Percentiles rank a stretch among this genome's conserved stretches.
Conservation (phyloP, 2,888 invertebrate genomes). For the Nomada hirtipes region DNA sequence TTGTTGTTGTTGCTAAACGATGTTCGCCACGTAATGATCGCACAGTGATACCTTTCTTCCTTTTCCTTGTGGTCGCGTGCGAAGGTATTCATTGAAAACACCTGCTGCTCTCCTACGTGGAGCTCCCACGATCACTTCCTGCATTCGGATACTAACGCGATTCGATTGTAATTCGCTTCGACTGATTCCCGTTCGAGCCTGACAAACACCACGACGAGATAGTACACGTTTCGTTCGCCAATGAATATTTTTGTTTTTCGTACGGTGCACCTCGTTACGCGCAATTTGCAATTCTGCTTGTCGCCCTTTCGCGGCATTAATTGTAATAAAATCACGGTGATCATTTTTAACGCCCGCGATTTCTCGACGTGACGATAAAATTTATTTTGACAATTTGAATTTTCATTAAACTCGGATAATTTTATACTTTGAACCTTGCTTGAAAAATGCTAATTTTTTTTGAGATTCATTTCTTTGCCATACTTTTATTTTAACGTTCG, state of each 20-base stretch:
- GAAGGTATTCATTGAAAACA: neutral
- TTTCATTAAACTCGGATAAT: neutral
- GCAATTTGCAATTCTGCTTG: constrained; percentile 11
- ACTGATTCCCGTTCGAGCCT: neutral
- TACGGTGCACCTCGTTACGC: neutral
- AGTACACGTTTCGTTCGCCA: neutral
- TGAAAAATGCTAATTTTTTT: too few species aligned
- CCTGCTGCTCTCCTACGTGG: neutral
- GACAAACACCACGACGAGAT: neutral
- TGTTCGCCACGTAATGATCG: neutral
- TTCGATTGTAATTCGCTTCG: constrained; percentile 7
- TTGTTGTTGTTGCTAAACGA: neutral
- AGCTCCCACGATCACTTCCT: neutral
- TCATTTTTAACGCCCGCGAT: neutral
- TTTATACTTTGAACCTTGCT: too few species aligned
- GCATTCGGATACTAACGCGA: neutral
- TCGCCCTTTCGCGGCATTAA: neutral
- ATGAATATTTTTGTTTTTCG: constrained; percentile 2
- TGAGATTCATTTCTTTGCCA: too few species aligned
- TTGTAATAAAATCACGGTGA: neutral
- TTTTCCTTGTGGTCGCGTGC: neutral
- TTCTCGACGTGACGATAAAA: neutral
- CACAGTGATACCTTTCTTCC: neutral
- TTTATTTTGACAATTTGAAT: constrained; percentile 16
- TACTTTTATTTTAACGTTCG: too few species aligned